Evolutionary conservation across 2,113 vertebrate genomes (phyloP).

Genomic region (Conger conger): DNA sequence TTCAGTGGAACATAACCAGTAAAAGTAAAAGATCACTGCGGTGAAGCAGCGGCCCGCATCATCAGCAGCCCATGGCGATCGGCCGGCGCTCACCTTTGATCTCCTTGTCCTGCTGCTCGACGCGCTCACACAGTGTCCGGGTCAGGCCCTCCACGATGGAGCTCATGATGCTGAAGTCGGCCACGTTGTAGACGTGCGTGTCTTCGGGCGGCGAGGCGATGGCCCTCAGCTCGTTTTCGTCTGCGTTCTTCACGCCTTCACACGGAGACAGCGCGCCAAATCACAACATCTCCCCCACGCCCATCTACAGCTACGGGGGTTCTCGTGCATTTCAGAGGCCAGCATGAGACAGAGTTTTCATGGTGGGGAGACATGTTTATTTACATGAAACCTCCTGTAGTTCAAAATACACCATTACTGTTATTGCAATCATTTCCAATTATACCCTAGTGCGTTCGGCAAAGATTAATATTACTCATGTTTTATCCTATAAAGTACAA

Average conservation of each 20-base stretch:
- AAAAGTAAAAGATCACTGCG: too few relatives aligned
- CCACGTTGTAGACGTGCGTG: conserved; percentile 92
- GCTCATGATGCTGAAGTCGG: conserved; percentile 92
- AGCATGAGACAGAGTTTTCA: too few relatives aligned
- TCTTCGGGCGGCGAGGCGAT: conserved; percentile 89
- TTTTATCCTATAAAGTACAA: neutral
- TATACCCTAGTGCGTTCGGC: neutral
- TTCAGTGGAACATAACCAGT: too few relatives aligned
- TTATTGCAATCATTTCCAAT: neutral
- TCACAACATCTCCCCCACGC: neutral
- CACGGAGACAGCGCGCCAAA: neutral
- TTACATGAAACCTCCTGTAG: neutral
- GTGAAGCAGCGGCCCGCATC: neutral
- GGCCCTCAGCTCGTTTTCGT: conserved; percentile 86
- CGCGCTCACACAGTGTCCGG: conserved; percentile 81
- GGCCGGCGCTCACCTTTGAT: conserved; percentile 54
- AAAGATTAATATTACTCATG: neutral
- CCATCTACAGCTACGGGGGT: neutral
- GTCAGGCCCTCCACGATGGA: conserved; percentile 90
- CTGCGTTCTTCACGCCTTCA: conserved; percentile 95
- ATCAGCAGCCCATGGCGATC: neutral
- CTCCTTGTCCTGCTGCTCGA: conserved; percentile 83
- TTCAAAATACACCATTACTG: neutral
- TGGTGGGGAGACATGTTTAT: too few relatives aligned
- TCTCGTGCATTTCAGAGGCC: too few relatives aligned